Conservation (phyloP, 2,888 invertebrate species). For the Pandemis heparana region DNA sequence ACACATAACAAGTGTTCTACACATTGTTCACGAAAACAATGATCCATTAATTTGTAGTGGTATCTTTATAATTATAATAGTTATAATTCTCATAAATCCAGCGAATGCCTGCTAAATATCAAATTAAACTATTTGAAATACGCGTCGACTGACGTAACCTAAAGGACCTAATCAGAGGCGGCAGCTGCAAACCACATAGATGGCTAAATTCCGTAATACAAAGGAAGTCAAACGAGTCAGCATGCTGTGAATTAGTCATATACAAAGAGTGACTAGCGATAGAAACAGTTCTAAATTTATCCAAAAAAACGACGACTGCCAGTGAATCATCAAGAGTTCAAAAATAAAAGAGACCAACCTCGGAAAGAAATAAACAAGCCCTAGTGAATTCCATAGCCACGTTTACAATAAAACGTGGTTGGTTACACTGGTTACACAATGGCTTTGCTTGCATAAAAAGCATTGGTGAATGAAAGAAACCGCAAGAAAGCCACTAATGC, state of each 20-base stretch:
- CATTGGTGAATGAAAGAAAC: constrained; percentile 56
- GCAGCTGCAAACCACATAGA: constrained; percentile 38
- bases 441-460: constrained; percentile 39
- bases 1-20: not conserved
- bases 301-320: constrained; percentile 2
- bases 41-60: constrained; percentile 9
- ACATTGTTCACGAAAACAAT: constrained; percentile 37
- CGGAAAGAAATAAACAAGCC: not conserved
- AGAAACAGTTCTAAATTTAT: constrained; percentile 8
- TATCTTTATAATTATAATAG: constrained; percentile 2
- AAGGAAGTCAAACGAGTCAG: constrained; percentile 26
- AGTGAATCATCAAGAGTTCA: constrained; percentile 14
- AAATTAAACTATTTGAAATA: constrained; percentile 15
- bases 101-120: not conserved
- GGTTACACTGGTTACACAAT: constrained; percentile 30
- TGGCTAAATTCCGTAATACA: constrained; percentile 29
- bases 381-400: constrained; percentile 9
- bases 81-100: not conserved
- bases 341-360: not conserved
- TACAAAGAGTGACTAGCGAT: constrained; percentile 15
- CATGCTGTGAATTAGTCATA: constrained; percentile 26
- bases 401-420: constrained; percentile 10
- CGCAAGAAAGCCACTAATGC: constrained; percentile 57
- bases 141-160: constrained; percentile 31
- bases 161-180: constrained; percentile 13